Base-by-base conservation (phyloP, 2,888 invertebrate species). In the Artemia sinica region DNA sequence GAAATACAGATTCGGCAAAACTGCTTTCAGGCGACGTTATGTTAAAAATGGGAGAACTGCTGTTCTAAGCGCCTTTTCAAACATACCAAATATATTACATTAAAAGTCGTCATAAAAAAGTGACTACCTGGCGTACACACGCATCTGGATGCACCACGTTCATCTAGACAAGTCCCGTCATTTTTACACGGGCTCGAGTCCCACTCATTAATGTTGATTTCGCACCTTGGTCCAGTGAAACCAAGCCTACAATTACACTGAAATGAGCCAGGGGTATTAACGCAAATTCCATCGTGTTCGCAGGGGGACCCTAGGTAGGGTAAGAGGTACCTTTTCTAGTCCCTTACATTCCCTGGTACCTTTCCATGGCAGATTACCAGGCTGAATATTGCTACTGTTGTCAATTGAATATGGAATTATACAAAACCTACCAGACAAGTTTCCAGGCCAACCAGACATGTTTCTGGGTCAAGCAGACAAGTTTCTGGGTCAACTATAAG, bases 131-230 rank as follows among this genome's bases (percentile, higher is more conserved):
- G 92, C 94, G 96, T 94, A 79, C 96, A 96, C 75, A 94, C 91
- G 76, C 95, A 96, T 76, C 90, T 82, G 80, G 91, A 96, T 28
- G 90, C 90, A n/a, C 94, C 95, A 9, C 91, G 89, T 78, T 93
- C 92, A 76, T 96, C 94, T 73, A 92, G 82, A 75, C 96, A 96
- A 67, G 94, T 93, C 70, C 94, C 96, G 73, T 93, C 92, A 79
- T 95, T 93, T 76, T 89, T 87, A 78, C 96, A 96, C 0, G 96
- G 96, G 78, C 91, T 91, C n/a, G 91, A 91, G 77, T 91, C 91
- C 79, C 91, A 96, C 78, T 96, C 95, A 80, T 96, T 93, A 74
- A 95, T 90, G 80, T 96, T 94, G 73, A 90, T 89, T 80, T 97
- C 95, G 79, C 97, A 97, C 58, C 94, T 83, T 0, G 91, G 90